Evolutionary conservation across 2,888 invertebrate species (phyloP), one percentile per base, ranked within the genome.

Genomic region (Augiades crinisus): DNA sequence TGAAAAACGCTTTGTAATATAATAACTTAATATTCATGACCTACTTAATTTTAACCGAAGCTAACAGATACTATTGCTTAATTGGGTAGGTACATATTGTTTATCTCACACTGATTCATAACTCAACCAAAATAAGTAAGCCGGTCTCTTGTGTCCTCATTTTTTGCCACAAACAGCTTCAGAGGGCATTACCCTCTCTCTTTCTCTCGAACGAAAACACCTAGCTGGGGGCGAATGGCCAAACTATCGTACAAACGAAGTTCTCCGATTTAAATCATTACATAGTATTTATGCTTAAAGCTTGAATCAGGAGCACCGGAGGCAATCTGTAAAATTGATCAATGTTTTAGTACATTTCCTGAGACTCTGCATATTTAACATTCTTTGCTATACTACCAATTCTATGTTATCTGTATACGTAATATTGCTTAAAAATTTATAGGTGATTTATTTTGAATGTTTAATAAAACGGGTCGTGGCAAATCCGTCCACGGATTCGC

Each of bases 141-240:
- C 81, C 78, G 83, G 82, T 82, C 80, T 79, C 74, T 51, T 55
- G 76, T 79, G 87, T 81, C 85, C 88, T 72, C 86, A 87, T 87
- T 89, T 89, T 89, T 89, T 87, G 81, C 87, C 78, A 78, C 85
- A 86, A 88, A 86, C 88, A 87, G 85, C 87, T 85, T 82, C 64
- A 63, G 82, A 84, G 88, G 86, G 82, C 88, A 84, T 80, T 84
- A 81, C 79, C 86, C 88, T 79, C 77, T 69, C 65, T 75, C 78
- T 75, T 67, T 79, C 80, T 69, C 71, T 72, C 74, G 67, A 65
- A 75, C 70, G 72, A 75, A 80, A 81, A 75, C 80, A 81, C 71
- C 80, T 85, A 82, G 76, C 78, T 70, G 62, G 69, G 72, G 76
- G 72, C 74, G 72, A 70, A 70, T 67, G 76, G 65, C 71, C 75